Base-by-base conservation (phyloP, 1,140 invertebrate genomes). In the Drosophila kohkoa region DNA sequence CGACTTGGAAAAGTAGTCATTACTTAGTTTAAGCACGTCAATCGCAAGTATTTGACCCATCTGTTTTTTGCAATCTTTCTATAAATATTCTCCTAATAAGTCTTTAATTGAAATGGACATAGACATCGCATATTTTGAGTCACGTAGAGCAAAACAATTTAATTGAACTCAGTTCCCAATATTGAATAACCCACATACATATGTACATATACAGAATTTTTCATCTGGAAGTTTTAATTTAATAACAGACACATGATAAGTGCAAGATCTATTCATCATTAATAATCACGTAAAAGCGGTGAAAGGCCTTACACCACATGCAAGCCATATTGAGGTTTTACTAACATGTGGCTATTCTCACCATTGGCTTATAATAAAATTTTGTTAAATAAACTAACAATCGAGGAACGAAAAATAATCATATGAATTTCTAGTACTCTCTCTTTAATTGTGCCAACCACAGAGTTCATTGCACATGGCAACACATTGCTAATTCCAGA, bases 291-390 rank as follows among this genome's bases (percentile, higher is more conserved):
- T 16, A 5, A 5, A 11, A 41, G 41, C 16, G 59, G 5, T 16
- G 16, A 68, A 60, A 13, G 49, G 48, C 32, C 32, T 38, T 10
- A 3, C 28, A 68, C 5, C 10, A 15, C 48, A 69, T 70, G 43
- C 32, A 58, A 64, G n/a, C 49, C 43, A 60, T 54, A 51, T 59
- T 25, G 32, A n/a, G 32, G 30, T 45, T 43, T 49, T 35, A 45
- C 16, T 64, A 13, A 41, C 72, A 75, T 49, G 25, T 75, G 59
- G 49, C 58, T 51, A 51, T 70, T 58, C 65, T 69, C 59, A 48
- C 16, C 2, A 3, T 30, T 20, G 51, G 51, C n/a, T 38, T 70
- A 32, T 75, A 71, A 54, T 71, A 30, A 11, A 43, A 60, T 38
- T 25, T 38, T 49, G 5, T 32, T 28, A 52, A 41, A 16, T 54